Base-by-base conservation (phyloP, 2,113 vertebrate genomes). In the Corythoichthys intestinalis region DNA sequence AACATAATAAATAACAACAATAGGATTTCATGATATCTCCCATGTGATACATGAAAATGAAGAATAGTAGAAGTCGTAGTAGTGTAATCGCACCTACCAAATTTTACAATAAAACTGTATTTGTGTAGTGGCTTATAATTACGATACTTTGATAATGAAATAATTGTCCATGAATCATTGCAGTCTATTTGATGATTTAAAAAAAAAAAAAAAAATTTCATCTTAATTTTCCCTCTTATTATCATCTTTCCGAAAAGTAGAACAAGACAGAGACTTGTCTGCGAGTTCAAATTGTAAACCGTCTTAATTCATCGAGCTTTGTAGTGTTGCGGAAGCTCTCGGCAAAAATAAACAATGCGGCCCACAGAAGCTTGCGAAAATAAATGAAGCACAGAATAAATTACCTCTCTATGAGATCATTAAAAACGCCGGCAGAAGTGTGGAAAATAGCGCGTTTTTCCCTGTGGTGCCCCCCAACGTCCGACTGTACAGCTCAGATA, bases 351-450 rank as follows among this genome's bases (percentile, higher is more conserved):
- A 58, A 58, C 56, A 37, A 58, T 37, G 1, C 50, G 17, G 20
- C 62, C 47, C 58, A 34, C 39, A 60, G 56, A 58, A 13, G 56
- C 56, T 15, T 13, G 13, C 34, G 5, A 12, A 58, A 58, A 15
- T 58, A 58, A 58, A 58, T 58, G 35, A 58, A 58, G 56, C 34
- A 12, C 56, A 37, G 56, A 81, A 80, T 74, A 76, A 83, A 70
- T 66, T 38, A 63, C 64, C 2, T 2, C 15, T 65, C 65, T 37
- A 37, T 58, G 34, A 12, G 56, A 58, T 58, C 56, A 58, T 37
- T n/a, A n/a, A 12, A 58, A 58, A 58, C 35, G 56, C 56, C 56
- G 35, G 56, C 34, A 37, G 34, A 58, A 58, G 28, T 37, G 56
- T 35, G 34, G 56, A 58, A 58, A 58, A 58, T 37, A 58, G 35